A percentile compares a stretch with the other conserved stretches of the same genome.
These are phyloP conservation scores for Aurelia coerulea DNA, from an alignment of 30 jellyfish, hydroid and myxozoan species.

Conservation along the genomic window DNA sequence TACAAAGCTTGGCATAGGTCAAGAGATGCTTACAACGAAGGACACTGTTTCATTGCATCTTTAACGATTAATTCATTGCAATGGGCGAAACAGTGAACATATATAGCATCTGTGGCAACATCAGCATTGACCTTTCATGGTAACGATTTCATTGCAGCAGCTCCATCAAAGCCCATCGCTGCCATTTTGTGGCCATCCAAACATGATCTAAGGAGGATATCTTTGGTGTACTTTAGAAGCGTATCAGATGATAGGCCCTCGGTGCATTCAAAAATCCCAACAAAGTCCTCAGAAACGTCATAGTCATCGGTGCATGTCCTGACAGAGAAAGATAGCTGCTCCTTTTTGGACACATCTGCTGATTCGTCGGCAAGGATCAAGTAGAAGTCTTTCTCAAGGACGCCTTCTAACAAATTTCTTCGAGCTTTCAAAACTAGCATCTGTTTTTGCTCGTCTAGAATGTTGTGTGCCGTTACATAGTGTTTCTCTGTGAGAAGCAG, in stretches of 20 bases:
- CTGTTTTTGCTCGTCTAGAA: conserved; percentile 54
- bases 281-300: background rate
- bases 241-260: too few relatives aligned
- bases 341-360: conserved; percentile 52
- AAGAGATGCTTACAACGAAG: too few relatives aligned
- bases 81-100: too few relatives aligned
- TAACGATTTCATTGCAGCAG: conserved; percentile 45
- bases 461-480: conserved; percentile 49
- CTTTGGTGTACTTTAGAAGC: conserved; percentile 30
- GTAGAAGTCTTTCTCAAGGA: background rate
- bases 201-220: conserved; percentile 37
- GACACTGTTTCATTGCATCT: too few relatives aligned
- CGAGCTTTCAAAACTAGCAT: conserved; percentile 47
- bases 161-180: too few relatives aligned
- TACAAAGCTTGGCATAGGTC: too few relatives aligned
- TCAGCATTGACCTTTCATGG: conserved; percentile 39
- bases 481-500: background rate
- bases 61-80: too few relatives aligned
- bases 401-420: conserved; percentile 10
- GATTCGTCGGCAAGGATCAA: conserved; percentile 57
- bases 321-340: conserved; percentile 57
- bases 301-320: conserved; percentile 55
- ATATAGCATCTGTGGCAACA: conserved; percentile 47
- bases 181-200: conserved; percentile 46
- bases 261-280: too few relatives aligned